Conservation (phyloP, 1,140 invertebrate species). For the Pinna nobilis region DNA sequence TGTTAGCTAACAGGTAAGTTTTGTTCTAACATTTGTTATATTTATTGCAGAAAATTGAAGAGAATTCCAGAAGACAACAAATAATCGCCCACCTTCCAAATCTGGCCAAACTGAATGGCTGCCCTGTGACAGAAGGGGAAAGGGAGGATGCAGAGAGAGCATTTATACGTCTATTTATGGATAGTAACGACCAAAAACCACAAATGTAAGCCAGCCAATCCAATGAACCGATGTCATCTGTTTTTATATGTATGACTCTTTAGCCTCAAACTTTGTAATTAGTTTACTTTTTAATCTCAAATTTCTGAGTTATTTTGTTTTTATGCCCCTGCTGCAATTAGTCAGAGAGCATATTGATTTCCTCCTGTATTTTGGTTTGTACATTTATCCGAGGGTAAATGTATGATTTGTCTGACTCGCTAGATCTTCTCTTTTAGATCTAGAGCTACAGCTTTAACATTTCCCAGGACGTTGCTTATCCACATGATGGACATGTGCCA, state of each 20-base stretch:
- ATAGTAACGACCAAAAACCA: constrained; percentile 72
- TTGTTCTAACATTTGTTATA: background rate
- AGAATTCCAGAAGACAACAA: constrained; percentile 84
- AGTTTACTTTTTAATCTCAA: background rate
- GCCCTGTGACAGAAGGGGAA: constrained; percentile 87
- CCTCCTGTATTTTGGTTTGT: too few species aligned
- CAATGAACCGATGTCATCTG: background rate
- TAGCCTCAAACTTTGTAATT: background rate
- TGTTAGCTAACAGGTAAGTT: background rate
- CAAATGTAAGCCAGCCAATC: constrained; percentile 35
- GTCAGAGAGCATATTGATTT: too few species aligned
- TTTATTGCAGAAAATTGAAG: constrained; percentile 83
- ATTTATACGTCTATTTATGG: constrained; percentile 94
- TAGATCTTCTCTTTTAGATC: too few species aligned
- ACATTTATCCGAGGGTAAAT: too few species aligned
- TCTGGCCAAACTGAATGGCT: constrained; percentile 90
- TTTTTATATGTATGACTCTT: background rate
- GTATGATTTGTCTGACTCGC: too few species aligned
- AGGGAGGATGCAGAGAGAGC: constrained; percentile 94
- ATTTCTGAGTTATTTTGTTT: background rate
- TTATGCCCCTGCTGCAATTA: too few species aligned
- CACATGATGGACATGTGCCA: too few species aligned
- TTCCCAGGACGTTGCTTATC: too few species aligned
- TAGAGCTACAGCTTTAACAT: too few species aligned
- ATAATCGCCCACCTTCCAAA: constrained; percentile 91